Evolutionary conservation across 2,797 vertebrate species (phyloP), one percentile per base, ranked within the genome.

Genomic region (Nannoperca obscura): DNA sequence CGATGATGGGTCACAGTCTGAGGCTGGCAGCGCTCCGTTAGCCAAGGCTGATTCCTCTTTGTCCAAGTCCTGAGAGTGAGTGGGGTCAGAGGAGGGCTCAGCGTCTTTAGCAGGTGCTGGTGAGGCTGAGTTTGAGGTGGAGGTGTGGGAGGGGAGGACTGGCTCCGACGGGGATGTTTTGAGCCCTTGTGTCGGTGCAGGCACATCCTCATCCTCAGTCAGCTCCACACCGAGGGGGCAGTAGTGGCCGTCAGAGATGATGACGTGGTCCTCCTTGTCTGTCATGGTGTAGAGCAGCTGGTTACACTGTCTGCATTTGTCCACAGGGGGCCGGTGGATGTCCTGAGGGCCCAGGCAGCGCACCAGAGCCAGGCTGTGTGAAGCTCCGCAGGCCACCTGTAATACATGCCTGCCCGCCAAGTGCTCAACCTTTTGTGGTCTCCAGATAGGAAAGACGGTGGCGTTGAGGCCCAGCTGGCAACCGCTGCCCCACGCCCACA

Each of bases 201-300:
- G 86, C 0, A 49, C 64, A 36, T 79, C 71, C 0, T 94, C 94
- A 15, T 92, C 92, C 58, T 95, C 95, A 0, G 95, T 93, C 17
- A 96, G 87, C 4, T 95, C 95, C 46, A 96, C 93, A 0, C 96
- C 96, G 1, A 97, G 80, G 0, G 96, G 97, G 84, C 98, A 99
- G 84, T 95, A 97, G 81, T 99, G 98, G 57, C 95, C 96, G 76
- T 99, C 98, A 2, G 98, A 99, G 94, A 99, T 99, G 82, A 99
- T 99, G 69, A 99, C 98, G 1, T 99, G 98, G 88, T 99, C 98
- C 88, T 99, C 98, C 84, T 98, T 99, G 94, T 99, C 98, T 0
- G 94, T 99, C 98, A 99, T 99, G 7, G 98, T 99, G 91, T 97
- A 98, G 5, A 99, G 94, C 73, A 97, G 96, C 87, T 99, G 97